A percentile compares a stretch with the other conserved stretches of the same genome.
Evolutionary conservation across 2,888 invertebrate genomes (phyloP).

Genomic region (Drosophila paramelanica): DNA sequence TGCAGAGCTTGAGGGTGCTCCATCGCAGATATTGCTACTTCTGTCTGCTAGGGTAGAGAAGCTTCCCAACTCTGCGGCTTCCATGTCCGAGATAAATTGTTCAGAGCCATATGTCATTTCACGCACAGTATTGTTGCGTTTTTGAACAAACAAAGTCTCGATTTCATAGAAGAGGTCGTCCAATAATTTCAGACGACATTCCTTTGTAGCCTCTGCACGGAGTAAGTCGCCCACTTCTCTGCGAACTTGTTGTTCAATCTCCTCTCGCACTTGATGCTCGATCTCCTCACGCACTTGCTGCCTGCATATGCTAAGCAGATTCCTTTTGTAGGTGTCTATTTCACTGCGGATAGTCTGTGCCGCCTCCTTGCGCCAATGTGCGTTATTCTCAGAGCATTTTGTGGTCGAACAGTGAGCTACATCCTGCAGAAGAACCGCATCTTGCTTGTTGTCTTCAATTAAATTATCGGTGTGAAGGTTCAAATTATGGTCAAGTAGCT

Average conservation of each 20-base stretch:
- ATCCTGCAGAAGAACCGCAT: slow-evolving; percentile 36
- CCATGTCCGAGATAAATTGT: slow-evolving; percentile 34
- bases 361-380: slow-evolving; percentile 63
- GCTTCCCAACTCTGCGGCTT: slow-evolving; percentile 10
- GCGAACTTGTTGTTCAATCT: slow-evolving; percentile 65
- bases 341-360: slow-evolving; percentile 48
- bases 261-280: slow-evolving; percentile 62
- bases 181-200: slow-evolving; percentile 48
- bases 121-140: slow-evolving; percentile 50
- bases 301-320: slow-evolving; percentile 46
- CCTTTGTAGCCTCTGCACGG: slow-evolving; percentile 37
- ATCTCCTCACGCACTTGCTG: slow-evolving; percentile 66
- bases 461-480: neutral
- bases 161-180: slow-evolving; percentile 64
- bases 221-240: slow-evolving; percentile 45
- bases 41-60: neutral
- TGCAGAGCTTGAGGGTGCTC: neutral
- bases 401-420: slow-evolving; percentile 34
- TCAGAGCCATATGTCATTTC: slow-evolving; percentile 30
- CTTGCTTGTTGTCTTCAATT: slow-evolving; percentile 18
- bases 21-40: neutral
- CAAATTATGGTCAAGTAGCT: neutral
- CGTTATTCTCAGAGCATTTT: slow-evolving; percentile 59
- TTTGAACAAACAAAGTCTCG: slow-evolving; percentile 56
- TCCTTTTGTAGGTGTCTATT: slow-evolving; percentile 58